Conservation (phyloP, 2,113 vertebrate genomes). For the Narcine bancroftii region DNA sequence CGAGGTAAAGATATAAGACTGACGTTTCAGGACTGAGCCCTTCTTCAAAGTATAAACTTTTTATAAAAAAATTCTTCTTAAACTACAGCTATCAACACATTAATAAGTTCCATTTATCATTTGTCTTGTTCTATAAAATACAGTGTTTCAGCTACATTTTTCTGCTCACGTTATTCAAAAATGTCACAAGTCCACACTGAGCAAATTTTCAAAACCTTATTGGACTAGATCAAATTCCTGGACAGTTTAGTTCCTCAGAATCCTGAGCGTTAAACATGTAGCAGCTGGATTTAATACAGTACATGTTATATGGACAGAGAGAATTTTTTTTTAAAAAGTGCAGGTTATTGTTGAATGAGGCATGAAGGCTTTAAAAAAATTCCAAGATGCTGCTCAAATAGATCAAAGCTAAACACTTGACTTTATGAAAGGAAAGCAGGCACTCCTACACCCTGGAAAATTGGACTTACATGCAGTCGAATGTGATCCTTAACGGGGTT, state of each 20-base stretch:
- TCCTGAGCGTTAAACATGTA: neutral
- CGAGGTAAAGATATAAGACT: no score
- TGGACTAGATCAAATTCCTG: neutral
- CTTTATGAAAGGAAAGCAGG: neutral
- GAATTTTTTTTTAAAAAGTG: neutral
- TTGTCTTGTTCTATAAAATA: neutral
- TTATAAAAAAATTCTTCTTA: no score
- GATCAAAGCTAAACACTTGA: neutral
- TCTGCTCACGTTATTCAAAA: neutral
- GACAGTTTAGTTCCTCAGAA: no score
- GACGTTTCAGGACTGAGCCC: no score
- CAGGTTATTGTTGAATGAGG: neutral
- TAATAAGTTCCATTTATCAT: neutral
- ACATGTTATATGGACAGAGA: neutral
- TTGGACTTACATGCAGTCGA: neutral
- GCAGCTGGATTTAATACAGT: neutral
- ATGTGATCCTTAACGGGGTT: neutral
- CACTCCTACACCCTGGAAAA: neutral
- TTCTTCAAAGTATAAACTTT: no score
- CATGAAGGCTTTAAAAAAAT: neutral
- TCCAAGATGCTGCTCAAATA: neutral
- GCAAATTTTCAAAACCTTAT: neutral
- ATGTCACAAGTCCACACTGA: neutral
- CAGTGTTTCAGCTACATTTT: neutral
- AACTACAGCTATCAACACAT: neutral